Base-by-base conservation (phyloP, 2,797 vertebrate genomes). In the Apogon talboti region DNA sequence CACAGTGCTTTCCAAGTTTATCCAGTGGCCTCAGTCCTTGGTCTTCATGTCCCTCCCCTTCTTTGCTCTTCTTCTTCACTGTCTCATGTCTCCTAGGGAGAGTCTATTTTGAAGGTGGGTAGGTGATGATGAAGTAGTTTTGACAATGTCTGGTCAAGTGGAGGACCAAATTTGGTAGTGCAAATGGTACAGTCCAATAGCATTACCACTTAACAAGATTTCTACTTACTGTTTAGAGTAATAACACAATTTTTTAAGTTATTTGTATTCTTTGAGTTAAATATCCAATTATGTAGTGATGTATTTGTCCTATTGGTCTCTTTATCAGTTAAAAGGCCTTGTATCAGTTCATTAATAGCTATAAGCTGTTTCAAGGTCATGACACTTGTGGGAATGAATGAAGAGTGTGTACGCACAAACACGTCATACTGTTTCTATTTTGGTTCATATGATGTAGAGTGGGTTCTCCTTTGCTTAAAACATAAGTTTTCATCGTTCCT, bases 131-230 rank as follows among this genome's bases (percentile, higher is more conserved):
- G 51, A 79, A 58, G 51, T 63, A 30, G 38, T 64, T 75, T 48
- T 78, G 74, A 71, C 45, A 66, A 47, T 49, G 37, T 62, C 43
- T 33, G 18, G 68, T 76, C 49, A 76, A 64, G 58, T 53, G 28
- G 3, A 58, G 7, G 28, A 75, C 88, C 86, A 87, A 80, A 86
- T 85, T 87, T 85, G 81, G 83, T 78, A 54, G 61, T 74, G 53
- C 13, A 81, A 73, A 63, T 61, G 38, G 46, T 70, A 18, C 46
- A 49, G 49, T 54, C 38, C 28, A 38, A 16, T 3, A 57, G 47
- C 15, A 16, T 57, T 59, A 41, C 73, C 64, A 51, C 64, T 64
- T 18, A 9, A 4, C 5, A 14, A 52, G 15, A 57, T 38, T 42
- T 60, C 38, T 0, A 30, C 46, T 18, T 55, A 38, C 52, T 18